Conservation (phyloP, 2,797 vertebrate genomes). For the Crotalus adamanteus region DNA sequence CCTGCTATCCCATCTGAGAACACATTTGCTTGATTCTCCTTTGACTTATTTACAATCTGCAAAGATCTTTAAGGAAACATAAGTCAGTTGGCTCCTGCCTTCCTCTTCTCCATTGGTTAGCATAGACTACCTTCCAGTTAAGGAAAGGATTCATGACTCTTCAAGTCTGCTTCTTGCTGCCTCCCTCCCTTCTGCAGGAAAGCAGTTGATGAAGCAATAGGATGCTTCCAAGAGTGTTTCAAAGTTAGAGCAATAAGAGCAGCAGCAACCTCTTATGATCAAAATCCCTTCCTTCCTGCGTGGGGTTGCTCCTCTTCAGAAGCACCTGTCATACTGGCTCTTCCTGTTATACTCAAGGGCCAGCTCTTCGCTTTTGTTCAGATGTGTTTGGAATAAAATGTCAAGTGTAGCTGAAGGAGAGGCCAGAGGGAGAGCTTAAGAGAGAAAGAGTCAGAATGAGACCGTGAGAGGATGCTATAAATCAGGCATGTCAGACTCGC, state of each 20-base stretch:
- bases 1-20: not conserved
- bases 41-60: not conserved
- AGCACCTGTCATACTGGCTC: not conserved
- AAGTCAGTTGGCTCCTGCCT: not conserved
- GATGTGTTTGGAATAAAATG: not conserved
- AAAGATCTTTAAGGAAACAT: not conserved
- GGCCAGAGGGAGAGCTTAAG: not conserved
- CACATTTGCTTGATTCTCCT: not conserved
- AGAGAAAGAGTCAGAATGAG: not conserved
- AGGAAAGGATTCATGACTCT: not conserved
- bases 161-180: not conserved
- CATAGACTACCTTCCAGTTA: not conserved
- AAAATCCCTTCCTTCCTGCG: not conserved
- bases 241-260: not conserved
- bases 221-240: not conserved
- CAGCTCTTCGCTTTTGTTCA: not conserved
- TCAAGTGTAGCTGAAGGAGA: not conserved
- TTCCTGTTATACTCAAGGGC: slow-evolving; percentile 10
- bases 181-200: not conserved
- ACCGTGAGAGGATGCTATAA: not conserved
- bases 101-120: not conserved
- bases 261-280: not conserved
- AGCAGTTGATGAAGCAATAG: not conserved
- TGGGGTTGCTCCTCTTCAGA: slow-evolving; percentile 4
- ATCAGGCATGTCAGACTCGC: too few species aligned